Evolutionary conservation across 2,113 vertebrate genomes (phyloP).

Genomic region (human): GRCh38 chr18:50516501-50517000

Average conservation of each 20-base stretch:
- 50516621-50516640: background rate
- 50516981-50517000: background rate
- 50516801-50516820: background rate
- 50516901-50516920: background rate
- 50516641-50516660: background rate
- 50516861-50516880: background rate
- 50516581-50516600: background rate
- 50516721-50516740: background rate
- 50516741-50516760: background rate
- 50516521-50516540: background rate
- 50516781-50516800: background rate
- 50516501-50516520: background rate
- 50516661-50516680: background rate
- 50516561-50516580: background rate
- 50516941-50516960: background rate
- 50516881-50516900: background rate
- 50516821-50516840: background rate
- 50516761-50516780: background rate
- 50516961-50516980: background rate
- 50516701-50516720: background rate
- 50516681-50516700: background rate
- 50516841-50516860: background rate
- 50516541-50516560: background rate
- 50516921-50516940: background rate
- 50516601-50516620: background rate